Evolutionary conservation across 1,140 invertebrate species (phyloP).

Genomic region (Euborellia annulipes): DNA sequence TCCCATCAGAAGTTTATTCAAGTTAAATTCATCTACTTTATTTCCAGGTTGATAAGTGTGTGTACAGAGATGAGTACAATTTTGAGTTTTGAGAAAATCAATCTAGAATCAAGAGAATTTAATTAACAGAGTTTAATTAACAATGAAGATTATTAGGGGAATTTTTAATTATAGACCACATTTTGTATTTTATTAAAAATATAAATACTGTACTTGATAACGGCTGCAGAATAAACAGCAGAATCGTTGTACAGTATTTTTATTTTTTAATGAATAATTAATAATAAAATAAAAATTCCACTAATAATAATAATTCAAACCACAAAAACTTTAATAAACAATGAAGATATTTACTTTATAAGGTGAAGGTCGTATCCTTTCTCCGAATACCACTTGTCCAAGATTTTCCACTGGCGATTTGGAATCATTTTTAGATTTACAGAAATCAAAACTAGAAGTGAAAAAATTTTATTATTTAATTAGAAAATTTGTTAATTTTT

Average conservation of each 20-base stretch:
- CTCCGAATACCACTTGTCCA: slow-evolving; percentile 96
- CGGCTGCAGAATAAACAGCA: too few relatives aligned
- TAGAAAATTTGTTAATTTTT: slow-evolving; percentile 35
- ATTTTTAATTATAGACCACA: too few relatives aligned
- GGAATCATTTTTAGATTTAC: slow-evolving; percentile 44
- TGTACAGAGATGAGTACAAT: slow-evolving; percentile 53
- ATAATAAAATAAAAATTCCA: slow-evolving; percentile 3
- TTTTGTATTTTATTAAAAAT: too few relatives aligned
- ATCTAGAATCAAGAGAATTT: slow-evolving; percentile 22
- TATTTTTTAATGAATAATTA: too few relatives aligned
- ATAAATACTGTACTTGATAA: too few relatives aligned
- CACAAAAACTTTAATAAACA: not conserved
- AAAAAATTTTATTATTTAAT: slow-evolving; percentile 31
- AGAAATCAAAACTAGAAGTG: slow-evolving; percentile 76
- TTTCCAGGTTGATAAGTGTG: slow-evolving; percentile 55
- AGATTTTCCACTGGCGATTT: slow-evolving; percentile 91
- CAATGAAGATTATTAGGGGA: not conserved
- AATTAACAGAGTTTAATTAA: slow-evolving; percentile 5
- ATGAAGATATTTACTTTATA: slow-evolving; percentile 44
- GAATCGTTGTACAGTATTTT: too few relatives aligned
- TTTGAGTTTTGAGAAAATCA: slow-evolving; percentile 51
- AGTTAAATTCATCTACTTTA: slow-evolving; percentile 44
- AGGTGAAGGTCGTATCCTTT: slow-evolving; percentile 82
- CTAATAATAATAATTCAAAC: slow-evolving; percentile 1
- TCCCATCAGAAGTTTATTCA: slow-evolving; percentile 74